Evolutionary conservation across 2,888 invertebrate species (phyloP).

Genomic region (Callinectes sapidus): DNA sequence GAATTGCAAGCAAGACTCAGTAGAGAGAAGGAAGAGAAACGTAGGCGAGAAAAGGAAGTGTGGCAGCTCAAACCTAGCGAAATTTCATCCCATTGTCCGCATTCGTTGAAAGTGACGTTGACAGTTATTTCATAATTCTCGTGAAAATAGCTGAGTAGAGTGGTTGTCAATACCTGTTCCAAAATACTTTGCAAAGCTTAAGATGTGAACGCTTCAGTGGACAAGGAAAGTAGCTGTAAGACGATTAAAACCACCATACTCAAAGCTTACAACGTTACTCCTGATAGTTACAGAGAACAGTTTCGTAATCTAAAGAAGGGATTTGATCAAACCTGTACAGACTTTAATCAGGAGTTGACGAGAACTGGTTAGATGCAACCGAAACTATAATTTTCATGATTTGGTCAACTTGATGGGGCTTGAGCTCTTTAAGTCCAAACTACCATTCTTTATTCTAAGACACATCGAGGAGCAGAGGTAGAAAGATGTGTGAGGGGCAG

Average conservation of each 20-base stretch:
- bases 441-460: not conserved
- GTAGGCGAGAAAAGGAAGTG: not conserved
- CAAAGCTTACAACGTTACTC: not conserved
- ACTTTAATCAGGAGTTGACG: not conserved
- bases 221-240: not conserved
- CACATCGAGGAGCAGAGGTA: no score
- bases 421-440: not conserved
- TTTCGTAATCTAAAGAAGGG: not conserved
- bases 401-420: not conserved
- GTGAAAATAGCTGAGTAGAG: not conserved
- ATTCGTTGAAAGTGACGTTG: not conserved
- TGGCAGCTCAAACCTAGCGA: not conserved
- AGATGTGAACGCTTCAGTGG: not conserved
- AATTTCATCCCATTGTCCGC: not conserved
- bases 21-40: not conserved
- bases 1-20: not conserved
- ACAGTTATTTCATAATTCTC: not conserved
- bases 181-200: slow-evolving; percentile 19
- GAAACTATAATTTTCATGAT: not conserved
- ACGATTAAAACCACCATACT: not conserved
- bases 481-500: no score
- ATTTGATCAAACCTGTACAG: not conserved
- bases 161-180: not conserved
- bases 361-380: no score
- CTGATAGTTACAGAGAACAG: not conserved